Evolutionary conservation across 1,140 invertebrate genomes (phyloP), one percentile per base, ranked within the genome.

Genomic region (Prorops nasuta): DNA sequence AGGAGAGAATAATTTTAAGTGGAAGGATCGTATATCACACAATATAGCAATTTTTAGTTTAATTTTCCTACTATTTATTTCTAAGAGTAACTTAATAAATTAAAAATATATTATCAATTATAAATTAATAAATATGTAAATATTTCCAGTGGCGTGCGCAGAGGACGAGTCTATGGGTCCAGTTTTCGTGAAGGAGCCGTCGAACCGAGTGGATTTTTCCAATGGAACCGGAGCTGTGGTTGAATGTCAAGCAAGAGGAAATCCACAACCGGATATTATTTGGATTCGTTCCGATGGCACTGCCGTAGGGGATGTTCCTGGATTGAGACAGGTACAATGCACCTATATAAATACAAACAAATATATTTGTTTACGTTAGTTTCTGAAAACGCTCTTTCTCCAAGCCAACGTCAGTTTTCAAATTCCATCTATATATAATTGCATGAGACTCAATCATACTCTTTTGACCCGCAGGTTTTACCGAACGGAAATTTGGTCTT

Each of bases 401-500:
- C n/a, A n/a, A n/a, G n/a, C n/a, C n/a, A n/a, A n/a, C n/a, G n/a
- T n/a, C n/a, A n/a, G n/a, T n/a, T n/a, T n/a, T n/a, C n/a, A n/a
- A n/a, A n/a, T n/a, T n/a, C n/a, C n/a, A n/a, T n/a, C n/a, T n/a
- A n/a, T n/a, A n/a, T n/a, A n/a, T n/a, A n/a, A n/a, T n/a, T n/a
- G n/a, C n/a, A n/a, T n/a, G n/a, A n/a, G n/a, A n/a, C n/a, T n/a
- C n/a, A n/a, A n/a, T n/a, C n/a, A n/a, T n/a, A n/a, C n/a, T 24
- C 9, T 59, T 52, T 46, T 51, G 38, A n/a, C n/a, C 58, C 59
- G 24, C 76, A 91, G 87, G 88, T 94, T 53, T 78, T 92, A 56
- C 85, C 89, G 16, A 93, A 97, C 75, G 93, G 94, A 65, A 96
- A 96, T 65, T 79, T 98, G 52, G 90, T 94, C 22, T 95, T 98